Base-by-base conservation (phyloP, 2,113 vertebrate genomes). In the Crypturellus undulatus region DNA sequence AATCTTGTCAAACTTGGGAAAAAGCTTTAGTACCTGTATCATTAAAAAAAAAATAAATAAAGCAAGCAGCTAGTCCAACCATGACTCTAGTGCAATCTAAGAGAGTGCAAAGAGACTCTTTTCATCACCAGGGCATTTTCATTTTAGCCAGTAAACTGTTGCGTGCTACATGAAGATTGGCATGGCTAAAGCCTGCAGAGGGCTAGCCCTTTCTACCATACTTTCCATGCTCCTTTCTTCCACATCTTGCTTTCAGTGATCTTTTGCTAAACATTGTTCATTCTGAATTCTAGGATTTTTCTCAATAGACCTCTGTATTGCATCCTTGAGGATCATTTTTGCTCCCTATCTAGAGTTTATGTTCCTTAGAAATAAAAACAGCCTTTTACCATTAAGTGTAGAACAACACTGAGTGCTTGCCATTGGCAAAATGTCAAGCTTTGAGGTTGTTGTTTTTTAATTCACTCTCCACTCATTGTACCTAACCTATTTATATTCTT, bases 401-500 rank as follows among this genome's bases (percentile, higher is more conserved):
- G 43, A 96, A 76, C 25, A 94, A 91, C 69, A 89, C 28, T 17
- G 42, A 93, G 52, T 69, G 32, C 26, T 88, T n/a, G 14, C 64
- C 64, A 77, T 70, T 51, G 62, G n/a, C 49, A 81, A 24, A 86
- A 93, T 69, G 83, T 95, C 51, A 96, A 94, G 51, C 30, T 88
- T 76, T 83, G 71, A 90, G 56, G 73, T n/a, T 77, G 56, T 45
- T 88, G n/a, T 30, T 73, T 79, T 81, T 84, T 47, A 82, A 84
- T 86, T 93, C 52, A 60, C 67, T 28, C 47, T 71, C n/a, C 47
- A 82, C 9, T 71, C 47, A 90, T 49, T 65, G 70, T 63, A 84
- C 28, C 51, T 84, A 89, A 69, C 59, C n/a, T 94, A 67, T 92
- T 95, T 83, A 82, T 94, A 85, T 36, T 78, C 56, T 73, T 96